Base-by-base conservation (phyloP, 2,888 invertebrate genomes). In the Eristalis intricaria region DNA sequence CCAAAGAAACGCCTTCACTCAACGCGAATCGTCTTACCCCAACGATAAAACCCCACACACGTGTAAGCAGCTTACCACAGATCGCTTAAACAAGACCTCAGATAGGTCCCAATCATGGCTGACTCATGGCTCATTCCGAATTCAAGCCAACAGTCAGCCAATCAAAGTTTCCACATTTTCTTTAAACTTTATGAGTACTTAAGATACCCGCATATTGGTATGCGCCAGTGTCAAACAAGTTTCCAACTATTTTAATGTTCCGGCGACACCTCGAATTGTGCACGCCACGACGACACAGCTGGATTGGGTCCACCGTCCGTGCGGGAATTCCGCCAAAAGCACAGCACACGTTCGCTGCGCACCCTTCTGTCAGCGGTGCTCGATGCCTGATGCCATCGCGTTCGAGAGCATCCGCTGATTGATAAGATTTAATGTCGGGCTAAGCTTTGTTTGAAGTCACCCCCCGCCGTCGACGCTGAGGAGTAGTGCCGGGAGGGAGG, bases 331-430 rank as follows among this genome's bases (percentile, higher is more conserved):
- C 26, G 60, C 26, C 13, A 29, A 23, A 23, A 60, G n/a, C n/a
- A n/a, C n/a, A 26, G 23, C 26, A 26, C 23, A 15, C 26, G 23
- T 32, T 10, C 10, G 32, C 5, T 4, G 32, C 8, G 32, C 32
- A 32, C 32, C 29, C 60, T 23, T 23, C 23, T 13, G 23, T 0
- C 60, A 10, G 11, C 60, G 22, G 19, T 23, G 58, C 22, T 29
- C 29, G 29, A 29, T 29, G 29, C 29, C 29, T 7, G n/a, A n/a
- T 50, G 50, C 60, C 26, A 26, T 60, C 60, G 13, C 26, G 35
- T 65, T 35, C n/a, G 23, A 29, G 58, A 80, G 68, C 76, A 68
- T 71, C 84, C 81, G 70, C 58, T 81, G 84, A 81, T 81, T 85
- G 84, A 85, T 81, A 76, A 71, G 58, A 58, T 58, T 71, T 70